phyloP scores from a whole-genome alignment of 1,140 invertebrate species.

The Notospermus geniculatus region DNA sequence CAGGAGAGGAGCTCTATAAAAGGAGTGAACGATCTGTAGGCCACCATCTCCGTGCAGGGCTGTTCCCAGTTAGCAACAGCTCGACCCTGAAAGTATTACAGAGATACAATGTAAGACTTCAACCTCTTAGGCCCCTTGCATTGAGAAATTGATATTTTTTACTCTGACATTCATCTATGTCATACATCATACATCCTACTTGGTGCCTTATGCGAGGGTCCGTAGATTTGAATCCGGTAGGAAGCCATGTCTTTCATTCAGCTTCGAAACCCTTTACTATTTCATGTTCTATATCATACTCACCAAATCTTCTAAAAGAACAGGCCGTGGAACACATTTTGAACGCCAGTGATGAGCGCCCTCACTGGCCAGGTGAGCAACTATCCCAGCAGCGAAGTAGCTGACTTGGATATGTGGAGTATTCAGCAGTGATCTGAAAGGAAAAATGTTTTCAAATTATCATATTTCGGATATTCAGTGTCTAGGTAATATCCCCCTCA shows the following conservation, averaged over 20 bases:
- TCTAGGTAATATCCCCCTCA: too few species aligned
- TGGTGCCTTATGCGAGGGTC: too few species aligned
- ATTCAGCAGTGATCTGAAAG: conserved; percentile 59
- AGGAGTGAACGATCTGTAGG: conserved; percentile 76
- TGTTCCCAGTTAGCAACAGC: conserved; percentile 70
- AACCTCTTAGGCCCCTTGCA: too few species aligned
- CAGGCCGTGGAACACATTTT: conserved; percentile 49
- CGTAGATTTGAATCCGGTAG: too few species aligned
- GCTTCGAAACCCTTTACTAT: too few species aligned
- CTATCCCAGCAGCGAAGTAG: conserved; percentile 80
- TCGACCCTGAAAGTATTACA: conserved; percentile 58
- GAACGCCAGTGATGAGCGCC: conserved; percentile 59
- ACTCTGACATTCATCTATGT: too few species aligned
- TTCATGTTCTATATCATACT: not conserved
- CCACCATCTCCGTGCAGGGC: conserved; percentile 78
- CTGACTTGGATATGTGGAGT: conserved; percentile 75
- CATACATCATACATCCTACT: too few species aligned
- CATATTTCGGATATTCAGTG: too few species aligned
- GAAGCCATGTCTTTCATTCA: too few species aligned
- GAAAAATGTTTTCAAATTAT: too few species aligned
- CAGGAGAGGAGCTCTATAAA: conserved; percentile 70
- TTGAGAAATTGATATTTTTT: too few species aligned
- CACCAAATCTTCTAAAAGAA: conserved; percentile 62
- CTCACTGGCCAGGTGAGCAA: conserved; percentile 72
- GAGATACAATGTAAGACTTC: too few species aligned